Evolutionary conservation across 2,888 invertebrate genomes (phyloP), one percentile per base, ranked within the genome.

Genomic region (Hemaris fuciformis): DNA sequence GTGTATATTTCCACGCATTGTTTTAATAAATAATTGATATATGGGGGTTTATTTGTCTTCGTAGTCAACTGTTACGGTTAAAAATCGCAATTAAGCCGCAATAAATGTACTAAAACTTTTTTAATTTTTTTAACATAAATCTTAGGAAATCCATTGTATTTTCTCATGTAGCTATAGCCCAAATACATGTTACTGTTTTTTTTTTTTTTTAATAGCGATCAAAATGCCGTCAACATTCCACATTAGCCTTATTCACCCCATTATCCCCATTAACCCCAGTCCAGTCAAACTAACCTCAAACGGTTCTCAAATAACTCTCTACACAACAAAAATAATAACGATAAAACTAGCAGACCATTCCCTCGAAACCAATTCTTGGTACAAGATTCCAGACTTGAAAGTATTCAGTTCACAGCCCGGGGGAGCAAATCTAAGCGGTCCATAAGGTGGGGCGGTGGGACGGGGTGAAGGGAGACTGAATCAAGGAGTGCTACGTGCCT

Each of bases 371-470:
- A 88, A 89, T 90, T 89, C 90, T 81, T 83, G 80, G 83, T 86
- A 89, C 88, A 90, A 91, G 91, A 91, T 91, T 91, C 91, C 84
- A 85, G 87, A 82, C 85, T 87, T 86, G 83, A 83, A 73, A 87
- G 87, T 89, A 91, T 92, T 91, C 91, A 83, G 82, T 88, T 84
- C 90, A 88, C 91, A 91, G 83, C 82, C 83, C 79, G 83, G 82
- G 71, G 90, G 89, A 80, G 88, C 87, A 91, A 91, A 91, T 92
- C 91, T 91, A 91, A 91, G 91, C 91, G 88, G 88, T 88, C 89
- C 91, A 90, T 90, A 90, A 91, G 91, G 88, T 86, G 77, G 85
- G 84, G 82, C 79, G 71, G 63, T 67, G 68, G 75, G 64, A 68
- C 68, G 70, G 64, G 74, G 71, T 75, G 76, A 72, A 77, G 79